Percentiles rank a stretch among this genome's conserved stretches.
Conservation (phyloP, 2,888 invertebrate species). For the Pollenia labialis region DNA sequence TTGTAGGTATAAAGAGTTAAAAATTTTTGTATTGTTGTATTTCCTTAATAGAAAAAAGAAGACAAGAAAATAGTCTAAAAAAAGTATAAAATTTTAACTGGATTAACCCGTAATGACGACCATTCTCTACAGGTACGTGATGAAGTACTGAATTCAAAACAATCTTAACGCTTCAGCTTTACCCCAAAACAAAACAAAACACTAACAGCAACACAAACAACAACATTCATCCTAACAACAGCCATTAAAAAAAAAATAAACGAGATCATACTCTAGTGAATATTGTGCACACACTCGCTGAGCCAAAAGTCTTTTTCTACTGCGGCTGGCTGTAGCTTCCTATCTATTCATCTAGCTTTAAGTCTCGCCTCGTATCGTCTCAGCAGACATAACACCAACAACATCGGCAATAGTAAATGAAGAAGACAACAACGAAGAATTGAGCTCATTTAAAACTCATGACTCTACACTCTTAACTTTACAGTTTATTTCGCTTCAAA, state of each 20-base stretch:
- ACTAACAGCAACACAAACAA: slow-evolving; percentile 53
- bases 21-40: slow-evolving; percentile 77
- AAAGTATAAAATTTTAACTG: slow-evolving; percentile 60
- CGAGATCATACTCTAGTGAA: slow-evolving; percentile 73
- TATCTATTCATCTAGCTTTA: slow-evolving; percentile 72
- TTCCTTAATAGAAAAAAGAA: slow-evolving; percentile 68
- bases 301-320: slow-evolving; percentile 55
- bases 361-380: slow-evolving; percentile 56
- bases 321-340: slow-evolving; percentile 60
- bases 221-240: slow-evolving; percentile 67
- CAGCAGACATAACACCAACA: slow-evolving; percentile 56
- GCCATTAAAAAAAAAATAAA: slow-evolving; percentile 62
- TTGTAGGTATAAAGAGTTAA: slow-evolving; percentile 9
- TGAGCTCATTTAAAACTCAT: slow-evolving; percentile 70
- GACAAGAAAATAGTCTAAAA: slow-evolving; percentile 64
- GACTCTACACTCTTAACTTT: slow-evolving; percentile 65
- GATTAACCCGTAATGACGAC: slow-evolving; percentile 74
- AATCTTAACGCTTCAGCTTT: slow-evolving; percentile 76
- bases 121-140: slow-evolving; percentile 76
- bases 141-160: slow-evolving; percentile 76
- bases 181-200: slow-evolving; percentile 73
- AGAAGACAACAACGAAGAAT: slow-evolving; percentile 73
- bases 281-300: slow-evolving; percentile 67
- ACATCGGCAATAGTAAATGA: slow-evolving; percentile 66
- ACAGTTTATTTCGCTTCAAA: slow-evolving; percentile 42